Conservation (phyloP, 2,888 invertebrate species). For the Adelphocoris suturalis region DNA sequence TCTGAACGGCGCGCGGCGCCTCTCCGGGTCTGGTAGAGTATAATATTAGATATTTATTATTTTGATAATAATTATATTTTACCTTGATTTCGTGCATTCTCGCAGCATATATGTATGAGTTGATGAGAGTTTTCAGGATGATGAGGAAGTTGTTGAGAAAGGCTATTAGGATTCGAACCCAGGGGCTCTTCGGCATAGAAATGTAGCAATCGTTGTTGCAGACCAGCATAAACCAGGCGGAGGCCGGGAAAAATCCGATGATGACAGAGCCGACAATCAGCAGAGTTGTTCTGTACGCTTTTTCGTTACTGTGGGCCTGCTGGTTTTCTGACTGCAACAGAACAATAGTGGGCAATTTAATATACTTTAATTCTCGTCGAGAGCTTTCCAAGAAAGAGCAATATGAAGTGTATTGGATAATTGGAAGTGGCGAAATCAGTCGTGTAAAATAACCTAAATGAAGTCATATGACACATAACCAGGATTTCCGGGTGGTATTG, state of each 20-base stretch:
- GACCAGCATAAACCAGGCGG: constrained; percentile 81
- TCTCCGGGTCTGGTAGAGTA: no score
- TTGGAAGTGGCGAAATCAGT: no score
- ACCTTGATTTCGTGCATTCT: constrained; percentile 84
- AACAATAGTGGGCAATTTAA: not conserved
- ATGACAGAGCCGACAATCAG: constrained; percentile 82
- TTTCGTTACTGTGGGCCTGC: constrained; percentile 78
- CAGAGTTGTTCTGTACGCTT: constrained; percentile 83
- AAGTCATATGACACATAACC: no score
- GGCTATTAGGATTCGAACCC: constrained; percentile 77
- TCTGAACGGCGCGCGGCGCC: no score
- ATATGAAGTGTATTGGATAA: no score
- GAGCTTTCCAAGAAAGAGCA: no score
- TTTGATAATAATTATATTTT: constrained; percentile 47
- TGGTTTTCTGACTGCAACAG: constrained; percentile 55
- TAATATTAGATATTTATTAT: no score
- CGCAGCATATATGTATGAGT: constrained; percentile 85
- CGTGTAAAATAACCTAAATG: no score
- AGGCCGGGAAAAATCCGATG: constrained; percentile 84
- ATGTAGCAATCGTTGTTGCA: constrained; percentile 80
- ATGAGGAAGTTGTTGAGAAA: constrained; percentile 80
- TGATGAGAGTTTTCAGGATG: constrained; percentile 83
- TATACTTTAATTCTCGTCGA: no score
- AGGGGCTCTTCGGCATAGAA: constrained; percentile 43
- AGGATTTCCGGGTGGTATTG: no score